Conservation (phyloP, 2,113 vertebrate genomes). For the Fregata magnificens region DNA sequence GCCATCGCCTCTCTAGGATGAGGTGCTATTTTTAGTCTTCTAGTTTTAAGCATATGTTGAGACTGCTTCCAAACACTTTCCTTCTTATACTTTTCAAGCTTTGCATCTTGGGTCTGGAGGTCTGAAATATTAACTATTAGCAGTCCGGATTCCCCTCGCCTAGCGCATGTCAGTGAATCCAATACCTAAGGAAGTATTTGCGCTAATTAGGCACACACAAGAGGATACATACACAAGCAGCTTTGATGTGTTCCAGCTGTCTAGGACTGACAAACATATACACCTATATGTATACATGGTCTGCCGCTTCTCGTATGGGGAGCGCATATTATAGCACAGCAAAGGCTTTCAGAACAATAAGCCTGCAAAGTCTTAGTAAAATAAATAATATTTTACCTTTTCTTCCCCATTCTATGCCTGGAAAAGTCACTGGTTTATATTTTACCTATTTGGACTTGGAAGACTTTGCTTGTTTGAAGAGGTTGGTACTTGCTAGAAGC, state of each 20-base stretch:
- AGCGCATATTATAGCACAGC: background rate
- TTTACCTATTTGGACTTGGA: background rate
- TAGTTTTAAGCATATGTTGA: background rate
- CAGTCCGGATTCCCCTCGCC: rapidly evolving
- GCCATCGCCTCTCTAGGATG: background rate
- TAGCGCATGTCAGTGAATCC: background rate
- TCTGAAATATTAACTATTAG: background rate
- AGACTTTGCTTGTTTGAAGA: background rate
- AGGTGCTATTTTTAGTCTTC: background rate
- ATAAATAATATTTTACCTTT: background rate
- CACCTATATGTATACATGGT: background rate
- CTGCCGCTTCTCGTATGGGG: background rate
- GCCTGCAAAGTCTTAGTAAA: background rate
- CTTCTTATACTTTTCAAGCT: background rate
- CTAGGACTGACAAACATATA: background rate
- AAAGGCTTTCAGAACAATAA: background rate
- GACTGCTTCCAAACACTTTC: background rate
- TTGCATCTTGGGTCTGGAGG: background rate
- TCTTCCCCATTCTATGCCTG: background rate
- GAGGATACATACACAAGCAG: background rate
- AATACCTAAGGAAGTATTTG: background rate
- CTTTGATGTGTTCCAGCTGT: background rate
- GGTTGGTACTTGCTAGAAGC: background rate
- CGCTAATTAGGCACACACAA: background rate
- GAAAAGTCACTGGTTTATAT: background rate